A percentile compares a stretch with the other conserved stretches of the same genome.
Evolutionary conservation across 1,140 invertebrate genomes (phyloP).

Genomic region (Leptonema lineaticorne): DNA sequence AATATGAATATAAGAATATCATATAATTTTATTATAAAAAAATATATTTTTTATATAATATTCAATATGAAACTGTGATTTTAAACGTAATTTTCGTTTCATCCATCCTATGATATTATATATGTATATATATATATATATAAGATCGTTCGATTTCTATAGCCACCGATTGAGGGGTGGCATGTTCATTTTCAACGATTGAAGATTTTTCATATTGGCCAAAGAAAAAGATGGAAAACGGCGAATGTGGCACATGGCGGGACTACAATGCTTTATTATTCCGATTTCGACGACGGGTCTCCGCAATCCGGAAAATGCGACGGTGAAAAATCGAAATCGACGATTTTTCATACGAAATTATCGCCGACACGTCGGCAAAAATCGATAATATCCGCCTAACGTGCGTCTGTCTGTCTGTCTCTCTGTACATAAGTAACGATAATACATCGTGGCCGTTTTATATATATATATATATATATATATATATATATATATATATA

Average conservation of each 20-base stretch:
- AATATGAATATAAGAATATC: no score
- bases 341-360: not conserved
- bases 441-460: no score
- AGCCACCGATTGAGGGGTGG: no score
- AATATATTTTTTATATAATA: no score
- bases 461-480: no score
- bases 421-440: no score
- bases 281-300: constrained; percentile 27
- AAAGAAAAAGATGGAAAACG: constrained; percentile 10
- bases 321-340: not conserved
- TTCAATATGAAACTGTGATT: no score
- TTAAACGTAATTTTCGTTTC: no score
- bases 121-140: constrained; percentile 9
- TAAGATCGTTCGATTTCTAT: constrained; percentile 16
- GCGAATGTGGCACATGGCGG: constrained; percentile 36
- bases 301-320: constrained; percentile 20
- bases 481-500: no score
- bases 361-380: not conserved
- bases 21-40: no score
- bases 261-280: constrained; percentile 37
- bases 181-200: not conserved
- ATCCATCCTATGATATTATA: no score
- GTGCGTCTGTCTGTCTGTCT: no score
- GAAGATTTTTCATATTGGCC: constrained; percentile 39
- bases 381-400: not conserved